Evolutionary conservation across 2,888 invertebrate genomes (phyloP).

Genomic region (Cerceris rybyensis): DNA sequence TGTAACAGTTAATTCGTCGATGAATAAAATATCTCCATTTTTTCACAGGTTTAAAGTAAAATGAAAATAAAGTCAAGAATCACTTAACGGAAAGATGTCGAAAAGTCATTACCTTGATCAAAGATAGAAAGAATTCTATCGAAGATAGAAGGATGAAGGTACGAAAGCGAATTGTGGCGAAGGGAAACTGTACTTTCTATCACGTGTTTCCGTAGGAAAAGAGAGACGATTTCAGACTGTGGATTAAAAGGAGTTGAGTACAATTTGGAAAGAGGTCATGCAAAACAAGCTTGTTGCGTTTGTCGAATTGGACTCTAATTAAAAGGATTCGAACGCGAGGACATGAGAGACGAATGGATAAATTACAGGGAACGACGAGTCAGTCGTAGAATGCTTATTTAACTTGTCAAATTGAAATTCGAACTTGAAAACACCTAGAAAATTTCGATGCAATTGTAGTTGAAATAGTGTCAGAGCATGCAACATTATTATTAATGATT

Average conservation of each 20-base stretch:
- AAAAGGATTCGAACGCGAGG: slow-evolving; percentile 41
- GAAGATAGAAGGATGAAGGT: slow-evolving; percentile 5
- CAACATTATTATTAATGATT: no score
- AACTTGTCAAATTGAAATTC: slow-evolving; percentile 23
- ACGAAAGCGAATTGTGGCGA: slow-evolving; percentile 48
- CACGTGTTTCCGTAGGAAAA: slow-evolving; percentile 20
- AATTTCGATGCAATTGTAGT: neutral
- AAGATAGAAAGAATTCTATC: neutral
- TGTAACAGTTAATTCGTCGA: no score
- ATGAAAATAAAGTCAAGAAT: slow-evolving; percentile 34
- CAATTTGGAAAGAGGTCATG: slow-evolving; percentile 33
- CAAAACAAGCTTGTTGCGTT: slow-evolving; percentile 47
- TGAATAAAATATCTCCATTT: no score
- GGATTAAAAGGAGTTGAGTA: slow-evolving; percentile 57
- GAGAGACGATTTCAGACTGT: slow-evolving; percentile 29
- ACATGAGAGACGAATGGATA: slow-evolving; percentile 23
- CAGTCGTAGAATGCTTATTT: slow-evolving; percentile 11
- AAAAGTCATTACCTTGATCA: neutral
- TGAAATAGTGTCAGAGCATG: no score
- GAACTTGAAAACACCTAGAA: neutral
- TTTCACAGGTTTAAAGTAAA: slow-evolving; percentile 15
- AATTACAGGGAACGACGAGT: slow-evolving; percentile 3
- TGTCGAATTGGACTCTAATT: slow-evolving; percentile 49
- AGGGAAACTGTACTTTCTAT: slow-evolving; percentile 39
- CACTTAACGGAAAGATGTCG: slow-evolving; percentile 48